Percentiles rank a stretch among this genome's conserved stretches.
These are phyloP conservation scores for Neomonachus schauinslandi DNA, from an alignment of 2,113 vertebrate species.

Conservation along the genomic window DNA sequence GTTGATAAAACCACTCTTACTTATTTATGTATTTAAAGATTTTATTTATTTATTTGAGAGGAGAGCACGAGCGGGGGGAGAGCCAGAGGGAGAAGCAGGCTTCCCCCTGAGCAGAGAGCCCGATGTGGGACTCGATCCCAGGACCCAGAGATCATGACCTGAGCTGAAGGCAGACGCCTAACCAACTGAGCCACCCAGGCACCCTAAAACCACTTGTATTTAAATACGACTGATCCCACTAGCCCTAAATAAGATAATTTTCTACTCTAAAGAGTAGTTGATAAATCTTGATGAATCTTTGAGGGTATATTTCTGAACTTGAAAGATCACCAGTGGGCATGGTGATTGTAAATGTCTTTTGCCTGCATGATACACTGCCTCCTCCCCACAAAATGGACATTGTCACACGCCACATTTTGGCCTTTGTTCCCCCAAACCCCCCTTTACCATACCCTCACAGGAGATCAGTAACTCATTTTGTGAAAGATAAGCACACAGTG, in stretches of 20 bases:
- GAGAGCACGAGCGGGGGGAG: background rate
- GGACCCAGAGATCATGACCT: background rate
- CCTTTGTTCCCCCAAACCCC: background rate
- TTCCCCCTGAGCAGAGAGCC: background rate
- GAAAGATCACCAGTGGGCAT: background rate
- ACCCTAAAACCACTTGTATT: background rate
- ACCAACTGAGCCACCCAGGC: background rate
- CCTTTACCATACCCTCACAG: background rate
- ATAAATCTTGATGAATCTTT: background rate
- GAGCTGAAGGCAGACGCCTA: background rate
- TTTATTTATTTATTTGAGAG: background rate
- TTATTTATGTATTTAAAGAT: background rate
- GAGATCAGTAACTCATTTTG: background rate
- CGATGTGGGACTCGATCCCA: background rate
- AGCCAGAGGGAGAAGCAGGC: background rate
- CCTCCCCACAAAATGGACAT: background rate
- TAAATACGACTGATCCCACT: background rate
- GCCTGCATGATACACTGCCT: rapidly evolving
- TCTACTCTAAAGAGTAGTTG: background rate
- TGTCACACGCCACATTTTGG: background rate
- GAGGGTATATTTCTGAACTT: background rate
- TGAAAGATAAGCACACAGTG: background rate
- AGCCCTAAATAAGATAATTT: background rate
- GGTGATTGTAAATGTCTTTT: background rate
- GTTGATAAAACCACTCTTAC: background rate